Conservation (phyloP, 2,797 vertebrate genomes). For the Varecia variegata region DNA sequence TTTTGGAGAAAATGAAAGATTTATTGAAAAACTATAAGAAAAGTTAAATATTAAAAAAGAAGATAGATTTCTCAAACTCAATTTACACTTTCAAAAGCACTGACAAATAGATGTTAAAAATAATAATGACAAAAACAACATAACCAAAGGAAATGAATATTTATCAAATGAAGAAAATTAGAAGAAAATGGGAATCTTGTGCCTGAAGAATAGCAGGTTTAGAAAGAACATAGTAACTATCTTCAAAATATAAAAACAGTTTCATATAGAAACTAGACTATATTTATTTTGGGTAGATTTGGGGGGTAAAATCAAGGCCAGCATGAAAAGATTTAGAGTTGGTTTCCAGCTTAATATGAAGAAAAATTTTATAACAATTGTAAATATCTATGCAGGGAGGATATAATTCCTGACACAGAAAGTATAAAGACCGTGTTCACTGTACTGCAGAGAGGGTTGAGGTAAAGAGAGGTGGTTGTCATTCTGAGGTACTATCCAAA, state of each 20-base stretch:
- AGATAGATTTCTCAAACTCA: background rate
- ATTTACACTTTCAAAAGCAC: background rate
- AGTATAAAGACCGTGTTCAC: background rate
- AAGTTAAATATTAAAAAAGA: background rate
- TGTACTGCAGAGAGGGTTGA: background rate
- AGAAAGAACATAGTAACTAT: background rate
- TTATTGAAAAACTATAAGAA: background rate
- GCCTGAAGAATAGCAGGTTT: background rate
- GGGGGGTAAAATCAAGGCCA: background rate
- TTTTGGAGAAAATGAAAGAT: background rate
- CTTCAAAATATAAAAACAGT: background rate
- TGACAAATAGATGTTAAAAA: slow-evolving; percentile 10
- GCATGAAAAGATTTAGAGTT: background rate
- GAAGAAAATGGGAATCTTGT: background rate
- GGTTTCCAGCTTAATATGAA: background rate
- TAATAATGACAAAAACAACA: background rate
- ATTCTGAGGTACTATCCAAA: background rate
- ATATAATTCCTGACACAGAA: background rate
- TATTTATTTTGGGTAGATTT: background rate
- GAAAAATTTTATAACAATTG: background rate
- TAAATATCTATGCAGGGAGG: background rate
- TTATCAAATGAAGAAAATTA: background rate
- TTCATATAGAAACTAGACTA: background rate
- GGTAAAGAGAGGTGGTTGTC: background rate
- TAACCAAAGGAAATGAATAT: background rate